Base-by-base conservation (phyloP, 2,797 vertebrate species). In the Calcarius lapponicus region DNA sequence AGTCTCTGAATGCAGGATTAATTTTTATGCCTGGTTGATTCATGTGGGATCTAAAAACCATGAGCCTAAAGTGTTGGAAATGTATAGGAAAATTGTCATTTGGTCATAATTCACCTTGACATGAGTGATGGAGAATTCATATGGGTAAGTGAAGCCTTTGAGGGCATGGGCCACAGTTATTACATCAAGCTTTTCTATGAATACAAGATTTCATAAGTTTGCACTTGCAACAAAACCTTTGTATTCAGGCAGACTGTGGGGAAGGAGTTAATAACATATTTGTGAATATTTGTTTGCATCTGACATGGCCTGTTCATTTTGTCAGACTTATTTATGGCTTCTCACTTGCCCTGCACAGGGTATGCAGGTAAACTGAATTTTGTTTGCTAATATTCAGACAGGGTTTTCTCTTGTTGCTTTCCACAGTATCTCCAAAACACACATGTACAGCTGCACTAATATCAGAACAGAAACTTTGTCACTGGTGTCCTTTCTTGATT, bases 131-230 rank as follows among this genome's bases (percentile, higher is more conserved):
- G 60, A 43, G 73, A 92, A 72, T 88, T 97, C 56, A 18, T 20
- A 62, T 15, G 70, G 56, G 36, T 60, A 90, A 93, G 72, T 36
- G 82, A 93, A 96, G n/a, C 47, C 80, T 94, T 80, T 72, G 73
- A 86, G 51, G 62, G 36, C 29, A 47, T 32, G 45, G 25, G 9
- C n/a, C 26, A 20, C 40, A 86, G 62, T 86, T 71, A 86, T 75
- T 80, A 93, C 94, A 91, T 65, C 38, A 83, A 93, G 36, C 6
- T 80, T 87, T 92, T 80, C 43, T 75, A 40, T 75, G 51, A 93
- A 90, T 80, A 62, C 13, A 72, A 80, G 69, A 70, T 94, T 94
- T 93, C 58, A 72, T 19, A 25, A 79, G 12, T 6, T 20, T 54
- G n/a, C 5, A 4, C 25, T 83, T 61, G 20, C 22, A 69, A 47